Evolutionary conservation across 2,797 vertebrate genomes (phyloP).

Genomic region (Scyliorhinus canicula): DNA sequence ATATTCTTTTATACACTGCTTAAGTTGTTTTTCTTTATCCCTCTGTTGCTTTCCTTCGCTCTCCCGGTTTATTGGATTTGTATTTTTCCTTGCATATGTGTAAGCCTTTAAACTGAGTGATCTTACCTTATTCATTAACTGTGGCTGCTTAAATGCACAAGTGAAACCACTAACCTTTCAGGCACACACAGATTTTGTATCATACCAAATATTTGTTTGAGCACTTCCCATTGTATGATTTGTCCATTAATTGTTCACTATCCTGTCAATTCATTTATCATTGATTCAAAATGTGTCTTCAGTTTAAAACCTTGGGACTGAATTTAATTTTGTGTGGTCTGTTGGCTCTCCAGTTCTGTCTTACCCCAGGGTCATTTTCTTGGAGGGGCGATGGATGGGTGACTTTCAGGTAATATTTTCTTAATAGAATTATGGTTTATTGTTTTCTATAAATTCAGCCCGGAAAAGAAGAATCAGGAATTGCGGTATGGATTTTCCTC

Average conservation of each 20-base stretch:
- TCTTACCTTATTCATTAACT: neutral
- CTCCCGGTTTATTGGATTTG: neutral
- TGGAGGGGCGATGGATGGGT: no score
- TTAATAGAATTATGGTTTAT: no score
- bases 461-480: no score
- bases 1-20: neutral
- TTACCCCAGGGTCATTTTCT: no score
- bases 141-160: neutral
- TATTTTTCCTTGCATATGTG: neutral
- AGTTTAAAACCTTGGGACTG: neutral
- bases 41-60: neutral
- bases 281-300: neutral
- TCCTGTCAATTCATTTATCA: neutral
- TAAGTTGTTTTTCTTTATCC: neutral
- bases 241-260: neutral
- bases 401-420: no score
- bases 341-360: no score
- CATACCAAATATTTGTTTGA: no score
- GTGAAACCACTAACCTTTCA: no score
- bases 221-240: neutral
- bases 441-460: no score
- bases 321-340: no score
- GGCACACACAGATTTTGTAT: neutral
- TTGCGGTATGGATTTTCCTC: no score
- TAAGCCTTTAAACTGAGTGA: neutral